phyloP scores from a whole-genome alignment of 2,113 vertebrate species.

The Rhinoptilus africanus region DNA sequence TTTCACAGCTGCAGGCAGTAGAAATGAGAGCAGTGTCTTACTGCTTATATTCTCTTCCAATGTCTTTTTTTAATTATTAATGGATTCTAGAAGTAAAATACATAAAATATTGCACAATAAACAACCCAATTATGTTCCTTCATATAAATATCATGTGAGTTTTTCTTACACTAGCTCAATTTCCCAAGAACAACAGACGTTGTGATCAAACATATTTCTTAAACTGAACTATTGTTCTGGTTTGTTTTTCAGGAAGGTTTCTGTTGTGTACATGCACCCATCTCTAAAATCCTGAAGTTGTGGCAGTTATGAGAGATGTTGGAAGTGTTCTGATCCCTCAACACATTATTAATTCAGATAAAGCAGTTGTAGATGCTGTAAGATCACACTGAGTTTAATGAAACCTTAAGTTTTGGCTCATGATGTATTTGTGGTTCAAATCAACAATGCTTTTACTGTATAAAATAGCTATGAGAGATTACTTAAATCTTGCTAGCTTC shows the following conservation, averaged over 20 bases:
- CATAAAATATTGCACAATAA: not conserved
- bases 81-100: not conserved
- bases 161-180: not conserved
- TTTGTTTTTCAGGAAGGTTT: not conserved
- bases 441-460: not conserved
- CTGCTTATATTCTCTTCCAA: not conserved
- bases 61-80: not conserved
- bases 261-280: not conserved
- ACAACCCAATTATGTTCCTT: not conserved
- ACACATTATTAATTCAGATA: not conserved
- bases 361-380: not conserved
- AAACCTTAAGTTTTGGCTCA: not conserved
- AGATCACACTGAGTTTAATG: not conserved
- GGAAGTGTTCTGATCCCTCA: not conserved
- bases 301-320: not conserved
- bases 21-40: not conserved
- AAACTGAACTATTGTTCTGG: rapidly evolving
- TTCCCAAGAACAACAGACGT: not conserved
- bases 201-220: not conserved
- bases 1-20: not conserved
- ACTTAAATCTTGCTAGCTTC: not conserved
- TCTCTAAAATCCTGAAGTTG: not conserved
- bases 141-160: not conserved
- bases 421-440: not conserved
- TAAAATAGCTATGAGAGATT: not conserved